Conservation (phyloP, 1,140 invertebrate species). For the Macrotrachela quadricornifera region DNA sequence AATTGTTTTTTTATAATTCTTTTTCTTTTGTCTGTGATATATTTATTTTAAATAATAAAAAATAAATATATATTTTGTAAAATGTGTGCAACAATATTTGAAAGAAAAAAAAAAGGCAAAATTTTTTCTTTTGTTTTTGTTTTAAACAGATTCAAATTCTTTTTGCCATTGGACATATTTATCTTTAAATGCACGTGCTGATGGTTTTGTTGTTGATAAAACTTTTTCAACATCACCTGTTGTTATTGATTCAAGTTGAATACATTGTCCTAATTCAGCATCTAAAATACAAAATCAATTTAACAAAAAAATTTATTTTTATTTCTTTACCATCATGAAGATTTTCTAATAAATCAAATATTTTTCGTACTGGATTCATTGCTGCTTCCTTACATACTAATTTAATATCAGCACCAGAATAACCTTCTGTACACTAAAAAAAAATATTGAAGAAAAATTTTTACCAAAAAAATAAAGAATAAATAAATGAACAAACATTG, state of each 20-base stretch:
- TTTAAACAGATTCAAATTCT: conserved; percentile 34
- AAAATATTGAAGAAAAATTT: conserved; percentile 1
- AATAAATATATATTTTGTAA: too few relatives aligned
- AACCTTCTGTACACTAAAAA: conserved; percentile 44
- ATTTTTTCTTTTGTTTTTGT: too few relatives aligned
- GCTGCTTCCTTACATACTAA: conserved; percentile 63
- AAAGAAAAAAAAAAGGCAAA: too few relatives aligned
- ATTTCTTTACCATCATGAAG: conserved; percentile 17
- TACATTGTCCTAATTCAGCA: too few relatives aligned
- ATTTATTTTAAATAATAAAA: too few relatives aligned
- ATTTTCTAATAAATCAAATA: conserved; percentile 33
- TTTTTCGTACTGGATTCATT: conserved; percentile 34
- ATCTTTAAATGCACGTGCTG: conserved; percentile 25
- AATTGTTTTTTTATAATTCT: too few relatives aligned
- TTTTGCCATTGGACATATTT: conserved; percentile 34
- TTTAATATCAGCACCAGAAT: conserved; percentile 65
- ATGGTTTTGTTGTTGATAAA: conserved; percentile 33
- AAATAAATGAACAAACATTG: conserved; percentile 13
- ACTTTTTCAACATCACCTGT: conserved; percentile 32
- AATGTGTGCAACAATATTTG: too few relatives aligned
- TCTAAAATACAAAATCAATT: too few relatives aligned
- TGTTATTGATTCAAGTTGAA: conserved; percentile 30
- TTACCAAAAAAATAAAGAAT: too few relatives aligned
- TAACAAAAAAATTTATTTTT: too few relatives aligned
- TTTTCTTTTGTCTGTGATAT: too few relatives aligned